Base-by-base conservation (phyloP, 2,113 vertebrate species). In the Trogon surrucura region DNA sequence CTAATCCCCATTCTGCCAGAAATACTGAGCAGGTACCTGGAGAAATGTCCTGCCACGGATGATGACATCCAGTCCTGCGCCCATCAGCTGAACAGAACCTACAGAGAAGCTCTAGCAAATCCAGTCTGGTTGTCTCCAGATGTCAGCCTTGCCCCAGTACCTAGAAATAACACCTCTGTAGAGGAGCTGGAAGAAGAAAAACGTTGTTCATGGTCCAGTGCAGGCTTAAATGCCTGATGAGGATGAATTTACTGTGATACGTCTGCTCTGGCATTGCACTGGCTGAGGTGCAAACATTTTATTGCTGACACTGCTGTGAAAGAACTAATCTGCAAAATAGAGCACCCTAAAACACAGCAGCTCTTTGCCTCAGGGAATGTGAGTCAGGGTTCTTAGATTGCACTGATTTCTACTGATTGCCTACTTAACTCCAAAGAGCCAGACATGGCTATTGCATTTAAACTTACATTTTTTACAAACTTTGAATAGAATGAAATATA, bases 401-500 rank as follows among this genome's bases (percentile, higher is more conserved):
- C 80, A 84, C 84, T 62, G 77, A 61, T 86, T 93, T 93, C 80
- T 95, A 73, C 94, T 97, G 93, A 97, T 96, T 95, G 96, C 93
- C 69, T 95, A 54, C 91, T 95, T 89, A 89, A 83, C 69, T 93
- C 91, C 91, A 79, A 92, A 95, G 92, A 95, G 80, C 65, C 83
- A 89, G 83, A 72, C 53, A 23, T 6, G 73, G 82, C 83, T 87
- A 67, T 91, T 89, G 81, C 23, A 53, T 89, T 84, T 93, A 84
- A 84, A 87, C 61, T 74, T 79, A 85, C 1, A 2, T 54, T 91
- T 91, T 77, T 87, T 53, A 27, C 38, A 53, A 81, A 89, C 80
- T 95, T 92, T 89, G 95, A 93, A 95, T 92, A 95, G 88, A 93
- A 80, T 60, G 32, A 94, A 91, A 91, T 93, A 73, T 91, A 88